Percentiles rank a stretch among this genome's conserved stretches.
Conservation (phyloP, 2,888 invertebrate species). For the Glaucopsyche alexis region DNA sequence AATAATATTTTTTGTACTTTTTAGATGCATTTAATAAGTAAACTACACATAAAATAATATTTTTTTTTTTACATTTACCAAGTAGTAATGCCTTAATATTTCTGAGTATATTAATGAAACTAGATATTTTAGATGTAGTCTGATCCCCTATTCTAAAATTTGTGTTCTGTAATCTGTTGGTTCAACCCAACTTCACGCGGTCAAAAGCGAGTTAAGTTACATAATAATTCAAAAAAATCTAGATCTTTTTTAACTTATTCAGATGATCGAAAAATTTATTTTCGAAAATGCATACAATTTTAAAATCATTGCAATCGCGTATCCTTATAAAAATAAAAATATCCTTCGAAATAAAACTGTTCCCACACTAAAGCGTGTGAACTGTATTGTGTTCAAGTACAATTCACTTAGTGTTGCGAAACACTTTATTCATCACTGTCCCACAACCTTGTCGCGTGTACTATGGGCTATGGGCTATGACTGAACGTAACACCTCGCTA, state of each 20-base stretch:
- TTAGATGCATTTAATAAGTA: too few relatives aligned
- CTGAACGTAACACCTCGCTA: neutral
- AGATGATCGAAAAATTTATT: neutral
- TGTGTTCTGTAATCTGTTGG: too few relatives aligned
- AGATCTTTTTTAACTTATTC: neutral
- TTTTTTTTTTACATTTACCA: too few relatives aligned
- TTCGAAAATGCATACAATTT: neutral
- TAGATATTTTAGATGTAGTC: too few relatives aligned
- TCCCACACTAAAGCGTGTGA: slow-evolving; percentile 60
- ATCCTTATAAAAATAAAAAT: slow-evolving; percentile 17
- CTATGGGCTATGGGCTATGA: neutral
- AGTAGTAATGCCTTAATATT: too few relatives aligned
- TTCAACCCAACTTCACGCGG: too few relatives aligned
- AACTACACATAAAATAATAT: too few relatives aligned
- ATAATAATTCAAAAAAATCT: neutral
- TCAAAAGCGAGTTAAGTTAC: too few relatives aligned
- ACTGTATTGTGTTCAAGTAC: slow-evolving; percentile 70
- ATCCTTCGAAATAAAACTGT: slow-evolving; percentile 22
- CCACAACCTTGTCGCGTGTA: slow-evolving; percentile 52
- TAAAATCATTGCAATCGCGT: neutral
- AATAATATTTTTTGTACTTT: too few relatives aligned
- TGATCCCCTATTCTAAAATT: too few relatives aligned
- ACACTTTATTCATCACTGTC: slow-evolving; percentile 62
- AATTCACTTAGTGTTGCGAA: slow-evolving; percentile 60
- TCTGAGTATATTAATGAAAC: too few relatives aligned